Conservation (phyloP, 2,113 vertebrate species). For the Zeus faber region DNA sequence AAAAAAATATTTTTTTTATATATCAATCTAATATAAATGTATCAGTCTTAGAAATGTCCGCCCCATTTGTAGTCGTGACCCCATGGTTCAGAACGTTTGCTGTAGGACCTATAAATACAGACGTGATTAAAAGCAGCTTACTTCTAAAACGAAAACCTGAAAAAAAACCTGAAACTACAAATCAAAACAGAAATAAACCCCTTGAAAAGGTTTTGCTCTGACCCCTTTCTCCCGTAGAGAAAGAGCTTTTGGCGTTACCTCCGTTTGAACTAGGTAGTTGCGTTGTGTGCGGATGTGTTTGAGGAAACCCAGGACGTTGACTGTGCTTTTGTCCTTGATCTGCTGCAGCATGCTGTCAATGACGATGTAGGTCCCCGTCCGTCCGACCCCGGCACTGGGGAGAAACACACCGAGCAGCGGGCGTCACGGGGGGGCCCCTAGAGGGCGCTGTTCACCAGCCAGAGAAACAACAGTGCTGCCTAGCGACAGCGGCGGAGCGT, state of each 20-base stretch:
- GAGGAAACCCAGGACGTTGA: constrained; percentile 97
- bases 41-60: too few relatives aligned
- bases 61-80: too few relatives aligned
- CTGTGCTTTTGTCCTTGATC: constrained; percentile 98
- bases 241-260: constrained; percentile 89
- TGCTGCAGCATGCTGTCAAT: constrained; percentile 99
- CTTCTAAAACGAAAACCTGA: too few relatives aligned
- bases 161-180: too few relatives aligned
- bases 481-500: background rate
- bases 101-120: too few relatives aligned
- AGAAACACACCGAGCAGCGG: constrained; percentile 32
- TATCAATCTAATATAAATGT: too few relatives aligned
- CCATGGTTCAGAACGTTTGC: too few relatives aligned
- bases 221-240: too few relatives aligned
- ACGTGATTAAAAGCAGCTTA: too few relatives aligned
- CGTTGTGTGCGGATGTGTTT: constrained; percentile 99
- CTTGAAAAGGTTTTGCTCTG: too few relatives aligned
- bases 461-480: constrained; percentile 16
- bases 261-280: constrained; percentile 99
- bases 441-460: constrained; percentile 26
- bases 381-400: constrained; percentile 91
- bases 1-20: too few relatives aligned
- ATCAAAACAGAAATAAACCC: too few relatives aligned
- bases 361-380: constrained; percentile 98
- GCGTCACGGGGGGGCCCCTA: constrained; percentile 11